Conservation (phyloP, 2,888 invertebrate genomes). For the Sisyra terminalis region DNA sequence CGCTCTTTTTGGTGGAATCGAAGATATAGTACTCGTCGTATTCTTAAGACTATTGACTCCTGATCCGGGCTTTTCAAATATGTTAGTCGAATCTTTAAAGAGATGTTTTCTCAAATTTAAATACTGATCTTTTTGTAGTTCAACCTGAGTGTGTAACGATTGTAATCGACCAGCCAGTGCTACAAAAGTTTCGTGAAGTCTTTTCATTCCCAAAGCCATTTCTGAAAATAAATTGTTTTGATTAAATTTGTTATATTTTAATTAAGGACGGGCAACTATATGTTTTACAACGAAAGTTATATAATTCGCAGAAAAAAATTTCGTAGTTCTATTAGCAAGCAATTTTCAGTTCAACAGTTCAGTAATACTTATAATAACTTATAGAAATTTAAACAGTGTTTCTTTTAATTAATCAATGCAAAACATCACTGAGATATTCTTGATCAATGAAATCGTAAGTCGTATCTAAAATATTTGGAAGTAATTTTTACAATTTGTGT, state of each 20-base stretch:
- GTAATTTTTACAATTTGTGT: no score
- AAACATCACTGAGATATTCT: no score
- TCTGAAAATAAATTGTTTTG: slow-evolving; percentile 44
- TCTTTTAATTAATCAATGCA: no score
- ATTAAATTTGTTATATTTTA: no score
- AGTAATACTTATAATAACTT: no score
- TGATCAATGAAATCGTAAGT: neutral
- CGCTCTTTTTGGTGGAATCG: slow-evolving; percentile 25
- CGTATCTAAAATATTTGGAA: no score
- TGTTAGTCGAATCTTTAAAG: slow-evolving; percentile 57
- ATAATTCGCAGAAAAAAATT: no score
- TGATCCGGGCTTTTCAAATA: slow-evolving; percentile 38
- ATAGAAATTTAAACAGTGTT: no score
- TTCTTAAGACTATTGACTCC: slow-evolving; percentile 11
- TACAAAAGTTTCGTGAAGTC: slow-evolving; percentile 74
- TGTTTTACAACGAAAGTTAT: no score
- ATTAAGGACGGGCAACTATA: no score
- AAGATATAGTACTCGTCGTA: neutral
- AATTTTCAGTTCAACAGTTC: no score
- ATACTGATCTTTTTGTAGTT: slow-evolving; percentile 70
- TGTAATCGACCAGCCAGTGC: slow-evolving; percentile 77
- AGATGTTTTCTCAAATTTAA: slow-evolving; percentile 64
- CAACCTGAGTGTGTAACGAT: slow-evolving; percentile 60
- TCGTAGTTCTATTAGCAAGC: no score
- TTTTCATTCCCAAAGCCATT: slow-evolving; percentile 57